Conservation (phyloP, 2,888 invertebrate species). For the Stenchaetothrips biformis region DNA sequence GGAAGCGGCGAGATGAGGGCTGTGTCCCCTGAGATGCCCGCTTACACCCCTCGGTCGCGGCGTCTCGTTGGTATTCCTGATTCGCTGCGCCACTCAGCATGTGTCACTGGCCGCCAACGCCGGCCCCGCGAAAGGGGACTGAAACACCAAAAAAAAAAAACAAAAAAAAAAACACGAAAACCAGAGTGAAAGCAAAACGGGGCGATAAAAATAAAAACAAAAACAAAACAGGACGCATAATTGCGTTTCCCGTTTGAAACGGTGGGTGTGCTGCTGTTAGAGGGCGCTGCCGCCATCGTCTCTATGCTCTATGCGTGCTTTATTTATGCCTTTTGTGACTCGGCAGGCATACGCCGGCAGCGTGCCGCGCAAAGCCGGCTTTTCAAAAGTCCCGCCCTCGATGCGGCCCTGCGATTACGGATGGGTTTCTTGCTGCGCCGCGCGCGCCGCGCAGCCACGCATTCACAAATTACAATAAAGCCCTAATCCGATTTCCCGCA, state of each 20-base stretch:
- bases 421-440: neutral
- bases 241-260: conserved; percentile 18
- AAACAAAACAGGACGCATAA: neutral
- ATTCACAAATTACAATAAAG: no score
- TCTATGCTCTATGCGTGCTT: neutral
- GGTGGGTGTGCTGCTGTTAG: neutral
- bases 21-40: no score
- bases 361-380: no score
- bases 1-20: no score
- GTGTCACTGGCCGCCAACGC: neutral
- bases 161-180: neutral
- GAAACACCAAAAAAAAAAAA: neutral
- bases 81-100: neutral
- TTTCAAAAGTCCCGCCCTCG: no score
- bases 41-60: no score
- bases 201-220: neutral
- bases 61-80: conserved; percentile 5
- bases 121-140: neutral
- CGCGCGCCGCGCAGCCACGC: neutral
- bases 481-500: no score
- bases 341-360: neutral
- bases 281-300: neutral
- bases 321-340: conserved; percentile 17
- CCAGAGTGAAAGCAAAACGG: neutral
- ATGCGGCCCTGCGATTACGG: neutral